Percentiles rank a stretch among this genome's conserved stretches.
phyloP scores from a whole-genome alignment of 2,797 vertebrate genomes.

The Parambassis ranga region DNA sequence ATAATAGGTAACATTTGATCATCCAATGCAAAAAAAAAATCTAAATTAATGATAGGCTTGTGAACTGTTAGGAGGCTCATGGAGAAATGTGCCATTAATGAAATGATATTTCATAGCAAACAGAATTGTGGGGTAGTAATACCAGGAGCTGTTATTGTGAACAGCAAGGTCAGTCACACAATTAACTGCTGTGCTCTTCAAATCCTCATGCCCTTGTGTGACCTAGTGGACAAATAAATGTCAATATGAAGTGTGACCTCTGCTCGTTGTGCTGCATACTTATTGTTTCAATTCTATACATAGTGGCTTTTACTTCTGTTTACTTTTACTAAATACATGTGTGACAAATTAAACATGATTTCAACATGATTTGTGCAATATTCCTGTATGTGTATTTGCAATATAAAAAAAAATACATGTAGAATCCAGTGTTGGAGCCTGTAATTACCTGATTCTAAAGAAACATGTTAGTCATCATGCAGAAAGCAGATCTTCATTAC shows the following conservation, averaged over 20 bases:
- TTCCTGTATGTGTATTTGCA: constrained; percentile 17
- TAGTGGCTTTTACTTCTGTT: constrained; percentile 28
- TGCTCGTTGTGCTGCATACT: background rate
- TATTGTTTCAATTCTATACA: background rate
- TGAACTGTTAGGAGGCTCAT: background rate
- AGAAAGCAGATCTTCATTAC: background rate
- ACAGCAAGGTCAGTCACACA: too few species aligned
- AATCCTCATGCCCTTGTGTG: too few species aligned
- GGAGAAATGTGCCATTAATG: too few species aligned
- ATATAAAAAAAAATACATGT: constrained; percentile 2
- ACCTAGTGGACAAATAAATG: too few species aligned
- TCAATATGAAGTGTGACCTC: background rate
- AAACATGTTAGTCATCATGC: background rate
- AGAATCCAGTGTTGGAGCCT: background rate
- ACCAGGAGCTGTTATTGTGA: too few species aligned
- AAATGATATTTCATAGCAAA: too few species aligned
- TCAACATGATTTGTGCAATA: constrained; percentile 41
- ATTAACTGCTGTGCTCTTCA: too few species aligned
- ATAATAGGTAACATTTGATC: too few species aligned
- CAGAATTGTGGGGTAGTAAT: too few species aligned
- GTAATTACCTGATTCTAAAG: background rate
- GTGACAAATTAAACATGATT: constrained; percentile 15
- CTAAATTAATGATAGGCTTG: too few species aligned
- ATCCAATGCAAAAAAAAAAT: too few species aligned
- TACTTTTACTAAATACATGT: constrained; percentile 5